Percentiles rank a stretch among this genome's conserved stretches.
Conservation (phyloP, 2,888 invertebrate genomes). For the Baccha elongata region DNA sequence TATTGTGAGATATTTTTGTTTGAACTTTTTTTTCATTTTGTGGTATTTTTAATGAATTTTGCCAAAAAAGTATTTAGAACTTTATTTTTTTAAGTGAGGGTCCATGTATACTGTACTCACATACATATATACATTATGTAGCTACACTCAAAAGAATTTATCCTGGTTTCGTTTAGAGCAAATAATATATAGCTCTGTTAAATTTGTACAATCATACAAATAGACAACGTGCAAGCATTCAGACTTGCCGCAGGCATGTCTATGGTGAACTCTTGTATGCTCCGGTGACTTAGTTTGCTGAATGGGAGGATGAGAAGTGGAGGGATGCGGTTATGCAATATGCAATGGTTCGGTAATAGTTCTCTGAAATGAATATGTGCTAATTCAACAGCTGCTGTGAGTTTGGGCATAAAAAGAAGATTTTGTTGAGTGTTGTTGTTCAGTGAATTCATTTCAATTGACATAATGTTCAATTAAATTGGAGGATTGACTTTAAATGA, state of each 20-base stretch:
- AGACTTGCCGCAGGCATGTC: slow-evolving; percentile 45
- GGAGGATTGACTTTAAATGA: slow-evolving; percentile 24
- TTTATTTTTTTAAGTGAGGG: slow-evolving; percentile 22
- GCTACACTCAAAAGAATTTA: not conserved
- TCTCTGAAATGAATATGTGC: slow-evolving; percentile 50
- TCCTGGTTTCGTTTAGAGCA: slow-evolving; percentile 18
- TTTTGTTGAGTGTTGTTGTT: slow-evolving; percentile 19
- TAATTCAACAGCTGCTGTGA: slow-evolving; percentile 62
- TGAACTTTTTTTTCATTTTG: slow-evolving; percentile 22
- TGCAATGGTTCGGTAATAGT: slow-evolving; percentile 48
- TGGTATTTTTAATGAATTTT: slow-evolving; percentile 59
- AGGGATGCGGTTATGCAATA: slow-evolving; percentile 15
- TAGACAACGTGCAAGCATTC: slow-evolving; percentile 46
- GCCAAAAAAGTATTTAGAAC: slow-evolving; percentile 34
- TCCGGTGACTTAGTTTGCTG: not conserved
- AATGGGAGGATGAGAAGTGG: not conserved
- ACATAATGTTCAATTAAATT: slow-evolving; percentile 48
- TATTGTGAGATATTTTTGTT: slow-evolving; percentile 38
- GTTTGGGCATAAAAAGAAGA: not conserved
- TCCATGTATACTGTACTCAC: not conserved
- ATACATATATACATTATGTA: not conserved
- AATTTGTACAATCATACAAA: slow-evolving; percentile 2
- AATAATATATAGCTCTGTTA: not conserved
- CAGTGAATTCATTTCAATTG: slow-evolving; percentile 46
- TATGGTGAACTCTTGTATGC: slow-evolving; percentile 14